Percentiles rank a stretch among this genome's conserved stretches.
Evolutionary conservation across 2,888 invertebrate genomes (phyloP).

Genomic region (Cheilosia grossa): DNA sequence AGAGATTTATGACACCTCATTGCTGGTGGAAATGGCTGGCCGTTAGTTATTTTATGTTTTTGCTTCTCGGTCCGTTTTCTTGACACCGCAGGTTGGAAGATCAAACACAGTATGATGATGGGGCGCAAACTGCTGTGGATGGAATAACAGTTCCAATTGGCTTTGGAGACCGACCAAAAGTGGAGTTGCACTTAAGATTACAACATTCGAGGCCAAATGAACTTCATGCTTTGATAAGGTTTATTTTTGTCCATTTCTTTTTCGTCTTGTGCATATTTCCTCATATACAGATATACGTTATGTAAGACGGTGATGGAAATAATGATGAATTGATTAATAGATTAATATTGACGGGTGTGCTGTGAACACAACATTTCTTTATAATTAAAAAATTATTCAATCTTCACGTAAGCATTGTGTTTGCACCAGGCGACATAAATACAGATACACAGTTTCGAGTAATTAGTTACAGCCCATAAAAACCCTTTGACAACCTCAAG

Average conservation of each 20-base stretch:
- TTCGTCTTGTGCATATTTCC: conserved; percentile 1
- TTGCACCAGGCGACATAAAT: neutral
- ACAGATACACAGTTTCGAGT: neutral
- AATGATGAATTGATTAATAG: conserved; percentile 40
- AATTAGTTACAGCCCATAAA: neutral
- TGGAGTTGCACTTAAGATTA: conserved; percentile 9
- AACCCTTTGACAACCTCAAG: conserved; percentile 1
- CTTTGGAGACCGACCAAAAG: neutral
- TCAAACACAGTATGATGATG: conserved; percentile 19
- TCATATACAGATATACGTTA: conserved; percentile 7
- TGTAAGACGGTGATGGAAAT: conserved; percentile 24
- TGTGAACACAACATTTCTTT: conserved; percentile 16
- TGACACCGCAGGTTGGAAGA: conserved; percentile 21
- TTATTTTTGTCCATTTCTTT: neutral
- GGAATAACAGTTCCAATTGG: conserved; percentile 32
- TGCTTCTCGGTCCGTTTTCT: neutral
- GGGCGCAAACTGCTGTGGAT: conserved; percentile 7
- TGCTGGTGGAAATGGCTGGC: conserved; percentile 21
- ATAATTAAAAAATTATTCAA: conserved; percentile 35
- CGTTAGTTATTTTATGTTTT: conserved; percentile 9
- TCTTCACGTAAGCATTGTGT: neutral
- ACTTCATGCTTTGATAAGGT: conserved; percentile 7
- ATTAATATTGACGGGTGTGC: conserved; percentile 31
- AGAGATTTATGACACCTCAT: conserved; percentile 59
- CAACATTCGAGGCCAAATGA: conserved; percentile 22